Base-by-base conservation (phyloP, 2,797 vertebrate genomes). In the Poliocrania exsul region DNA sequence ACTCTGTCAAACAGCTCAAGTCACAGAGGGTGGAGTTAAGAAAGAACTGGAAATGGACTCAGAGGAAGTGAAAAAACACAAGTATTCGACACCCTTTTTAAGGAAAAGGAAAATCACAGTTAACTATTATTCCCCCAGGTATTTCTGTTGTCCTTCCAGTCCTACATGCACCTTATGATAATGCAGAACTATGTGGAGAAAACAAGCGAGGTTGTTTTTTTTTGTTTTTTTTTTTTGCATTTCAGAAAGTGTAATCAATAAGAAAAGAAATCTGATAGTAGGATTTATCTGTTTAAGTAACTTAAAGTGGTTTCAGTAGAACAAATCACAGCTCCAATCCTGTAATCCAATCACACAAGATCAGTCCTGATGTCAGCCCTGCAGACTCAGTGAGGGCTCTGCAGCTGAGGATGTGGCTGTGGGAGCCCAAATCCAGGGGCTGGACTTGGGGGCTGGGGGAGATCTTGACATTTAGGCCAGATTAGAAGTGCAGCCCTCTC, bases 281-380 rank as follows among this genome's bases (percentile, higher is more conserved):
- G 81, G 82, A 84, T 93, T 90, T 92, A 53, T 81, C 73, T 72
- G n/a, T 83, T 83, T 90, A 95, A 95, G 62, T 83, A 71, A 88
- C 62, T 82, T 67, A 62, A 47, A 79, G 56, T 53, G 70, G 65
- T 73, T 94, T 95, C 86, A 95, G 69, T 13, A 42, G 56, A 67
- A 88, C 54, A 90, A 94, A 90, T 79, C 51, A 77, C 47, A 81
- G 78, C 90, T 86, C 80, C 83, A 94, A n/a, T 86, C 80, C 82
- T 77, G 70, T 92, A 94, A 95, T 95, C 82, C 78, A 69, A 66
- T 92, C 82, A 92, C 58, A 66, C 24, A 54, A 61, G 82, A 83
- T 69, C 77, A 92, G 83, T 29, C 28, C 47, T 61, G 23, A 67
- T 85, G 72, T 61, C 81, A 14, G 79, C 53, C 85, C 70, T 38